These are phyloP conservation scores for Panthera tigris DNA, from an alignment of 2,113 vertebrate genomes.

Conservation along the genomic window DNA sequence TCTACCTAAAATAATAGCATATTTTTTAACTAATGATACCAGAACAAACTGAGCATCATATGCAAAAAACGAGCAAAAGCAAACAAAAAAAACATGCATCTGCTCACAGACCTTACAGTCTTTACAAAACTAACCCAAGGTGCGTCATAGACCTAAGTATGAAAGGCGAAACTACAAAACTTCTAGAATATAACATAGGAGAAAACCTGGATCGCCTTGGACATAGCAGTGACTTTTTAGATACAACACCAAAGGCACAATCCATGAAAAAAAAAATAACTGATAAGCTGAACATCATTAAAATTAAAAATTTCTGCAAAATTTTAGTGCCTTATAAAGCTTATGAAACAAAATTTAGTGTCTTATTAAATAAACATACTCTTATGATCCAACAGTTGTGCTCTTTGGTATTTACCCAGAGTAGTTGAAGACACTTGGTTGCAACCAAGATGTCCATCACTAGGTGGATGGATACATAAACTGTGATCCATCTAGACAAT, in stretches of 20 bases:
- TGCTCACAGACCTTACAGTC: not conserved
- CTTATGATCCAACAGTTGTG: not conserved
- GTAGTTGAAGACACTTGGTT: not conserved
- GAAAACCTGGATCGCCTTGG: not conserved
- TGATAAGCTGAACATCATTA: not conserved
- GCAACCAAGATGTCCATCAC: not conserved
- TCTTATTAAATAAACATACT: not conserved
- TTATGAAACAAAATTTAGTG: not conserved
- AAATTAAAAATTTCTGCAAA: not conserved
- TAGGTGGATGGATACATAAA: not conserved
- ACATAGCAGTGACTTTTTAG: not conserved
- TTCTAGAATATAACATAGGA: not conserved
- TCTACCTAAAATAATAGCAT: not conserved
- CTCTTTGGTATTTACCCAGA: not conserved
- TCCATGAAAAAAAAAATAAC: not conserved
- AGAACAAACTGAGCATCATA: not conserved
- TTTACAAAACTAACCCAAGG: not conserved
- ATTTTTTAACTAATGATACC: not conserved
- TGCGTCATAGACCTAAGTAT: not conserved
- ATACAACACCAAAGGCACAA: not conserved
- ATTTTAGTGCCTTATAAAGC: not conserved
- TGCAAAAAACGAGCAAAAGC: not conserved
- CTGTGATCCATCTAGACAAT: not conserved
- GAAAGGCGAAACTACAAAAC: not conserved
- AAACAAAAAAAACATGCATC: not conserved